These are phyloP conservation scores for Chondrosia reniformis DNA, from an alignment of 37 sponge, comb jelly and placozoan species.

Conservation along the genomic window DNA sequence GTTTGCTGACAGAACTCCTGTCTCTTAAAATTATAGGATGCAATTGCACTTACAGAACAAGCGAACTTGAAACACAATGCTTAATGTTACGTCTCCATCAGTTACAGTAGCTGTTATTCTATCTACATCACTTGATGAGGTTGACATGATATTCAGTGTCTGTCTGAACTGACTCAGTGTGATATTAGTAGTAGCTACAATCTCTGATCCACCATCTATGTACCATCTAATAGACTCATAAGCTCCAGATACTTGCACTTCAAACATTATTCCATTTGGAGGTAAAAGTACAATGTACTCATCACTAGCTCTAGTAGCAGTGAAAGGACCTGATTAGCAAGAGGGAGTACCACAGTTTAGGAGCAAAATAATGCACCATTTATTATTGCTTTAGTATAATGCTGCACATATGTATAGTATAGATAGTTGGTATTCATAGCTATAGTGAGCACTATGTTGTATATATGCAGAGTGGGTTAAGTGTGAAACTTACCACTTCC, in stretches of 20 bases:
- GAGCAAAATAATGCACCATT: background rate
- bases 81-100: background rate
- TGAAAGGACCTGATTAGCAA: conserved; percentile 1
- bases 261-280: conserved; percentile 8
- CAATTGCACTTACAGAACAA: background rate
- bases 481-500: background rate
- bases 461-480: background rate
- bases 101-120: no score
- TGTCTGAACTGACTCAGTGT: background rate
- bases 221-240: conserved; percentile 14
- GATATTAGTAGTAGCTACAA: background rate
- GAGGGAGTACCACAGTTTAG: background rate
- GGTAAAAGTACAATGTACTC: conserved; percentile 3
- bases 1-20: background rate
- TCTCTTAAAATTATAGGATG: background rate
- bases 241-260: conserved; percentile 24
- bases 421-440: no score
- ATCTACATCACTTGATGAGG: background rate
- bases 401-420: no score
- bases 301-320: conserved; percentile 7
- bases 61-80: background rate
- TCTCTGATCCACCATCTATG: background rate
- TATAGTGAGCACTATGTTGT: no score
- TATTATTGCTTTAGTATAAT: no score
- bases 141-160: background rate